phyloP scores from a whole-genome alignment of 2,888 invertebrate species.

The Acanthopleura granulata region DNA sequence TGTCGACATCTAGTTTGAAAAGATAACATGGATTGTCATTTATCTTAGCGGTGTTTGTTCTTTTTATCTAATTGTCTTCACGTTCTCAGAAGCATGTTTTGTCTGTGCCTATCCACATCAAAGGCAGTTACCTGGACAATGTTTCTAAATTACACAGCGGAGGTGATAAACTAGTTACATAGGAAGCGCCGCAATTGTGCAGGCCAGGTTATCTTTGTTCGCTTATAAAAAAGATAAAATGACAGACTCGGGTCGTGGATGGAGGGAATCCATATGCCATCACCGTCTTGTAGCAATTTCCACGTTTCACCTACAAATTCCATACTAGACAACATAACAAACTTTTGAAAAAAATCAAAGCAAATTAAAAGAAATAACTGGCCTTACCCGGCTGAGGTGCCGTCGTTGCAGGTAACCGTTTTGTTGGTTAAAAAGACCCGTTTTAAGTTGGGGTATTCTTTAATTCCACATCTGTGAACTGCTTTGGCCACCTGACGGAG shows the following conservation, averaged over 20 bases:
- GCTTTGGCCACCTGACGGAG: slow-evolving; percentile 49
- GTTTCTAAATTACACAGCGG: too few species aligned
- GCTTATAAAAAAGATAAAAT: too few species aligned
- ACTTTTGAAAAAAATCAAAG: neutral
- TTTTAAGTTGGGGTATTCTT: slow-evolving; percentile 52
- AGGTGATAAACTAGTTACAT: neutral
- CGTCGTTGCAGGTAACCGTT: slow-evolving; percentile 60
- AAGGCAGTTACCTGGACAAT: too few species aligned
- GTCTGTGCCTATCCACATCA: too few species aligned
- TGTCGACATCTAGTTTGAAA: too few species aligned
- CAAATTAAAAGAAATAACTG: neutral
- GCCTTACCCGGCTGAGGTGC: slow-evolving; percentile 59
- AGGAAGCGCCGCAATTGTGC: too few species aligned
- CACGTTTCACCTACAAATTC: neutral
- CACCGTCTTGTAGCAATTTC: neutral
- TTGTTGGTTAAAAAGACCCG: slow-evolving; percentile 48
- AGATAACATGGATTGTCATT: too few species aligned
- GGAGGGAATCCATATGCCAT: neutral
- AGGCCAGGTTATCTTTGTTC: too few species aligned
- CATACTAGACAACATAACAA: neutral
- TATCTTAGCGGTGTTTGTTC: too few species aligned
- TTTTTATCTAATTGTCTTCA: too few species aligned
- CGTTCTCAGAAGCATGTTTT: too few species aligned
- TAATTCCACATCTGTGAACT: slow-evolving; percentile 56
- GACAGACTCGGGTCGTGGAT: too few species aligned